Percentiles rank a stretch among this genome's conserved stretches.
These are phyloP conservation scores for Urocyon cinereoargenteus DNA, from an alignment of 2,797 vertebrate species.

Conservation along the genomic window DNA sequence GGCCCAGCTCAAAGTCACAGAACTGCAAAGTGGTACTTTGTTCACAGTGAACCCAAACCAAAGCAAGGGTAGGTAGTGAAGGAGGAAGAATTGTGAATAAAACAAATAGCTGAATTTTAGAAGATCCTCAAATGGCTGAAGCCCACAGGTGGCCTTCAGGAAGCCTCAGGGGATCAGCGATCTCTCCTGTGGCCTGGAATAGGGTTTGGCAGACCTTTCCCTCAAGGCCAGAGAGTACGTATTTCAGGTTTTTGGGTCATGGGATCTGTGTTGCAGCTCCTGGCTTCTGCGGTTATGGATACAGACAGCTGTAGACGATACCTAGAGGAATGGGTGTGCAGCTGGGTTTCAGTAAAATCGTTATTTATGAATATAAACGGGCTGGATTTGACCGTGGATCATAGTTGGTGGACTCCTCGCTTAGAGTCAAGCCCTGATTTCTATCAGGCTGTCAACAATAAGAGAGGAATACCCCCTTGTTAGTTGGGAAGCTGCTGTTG, in stretches of 20 bases:
- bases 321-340: too few species aligned
- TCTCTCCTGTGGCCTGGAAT: not conserved
- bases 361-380: not conserved
- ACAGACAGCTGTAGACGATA: fast-evolving
- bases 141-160: not conserved
- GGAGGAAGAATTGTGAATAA: not conserved
- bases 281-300: not conserved
- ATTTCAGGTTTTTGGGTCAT: not conserved
- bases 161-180: not conserved
- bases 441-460: not conserved
- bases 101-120: not conserved
- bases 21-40: not conserved
- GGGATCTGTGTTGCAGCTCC: not conserved
- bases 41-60: not conserved
- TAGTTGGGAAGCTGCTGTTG: not conserved
- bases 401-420: not conserved
- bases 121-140: not conserved
- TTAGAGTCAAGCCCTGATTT: not conserved
- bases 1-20: not conserved
- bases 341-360: not conserved
- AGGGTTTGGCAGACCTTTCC: not conserved
- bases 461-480: not conserved
- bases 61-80: not conserved
- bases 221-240: not conserved
- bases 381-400: not conserved